A percentile compares a stretch with the other conserved stretches of the same genome.
phyloP scores from a whole-genome alignment of 2,888 invertebrate genomes.

The Heliconius aoede region DNA sequence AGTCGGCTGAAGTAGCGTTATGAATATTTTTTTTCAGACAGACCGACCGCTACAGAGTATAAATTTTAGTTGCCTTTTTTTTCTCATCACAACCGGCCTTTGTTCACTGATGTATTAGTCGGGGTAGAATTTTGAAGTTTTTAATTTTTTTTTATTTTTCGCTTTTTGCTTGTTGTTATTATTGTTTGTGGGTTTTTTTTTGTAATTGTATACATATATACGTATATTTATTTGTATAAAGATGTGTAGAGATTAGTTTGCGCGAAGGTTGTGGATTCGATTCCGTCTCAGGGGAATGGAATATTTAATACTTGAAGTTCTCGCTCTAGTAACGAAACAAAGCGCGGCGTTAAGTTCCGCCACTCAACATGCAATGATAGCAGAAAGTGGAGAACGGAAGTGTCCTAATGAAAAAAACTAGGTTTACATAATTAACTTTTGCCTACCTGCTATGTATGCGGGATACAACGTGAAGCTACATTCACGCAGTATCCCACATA shows the following conservation, averaged over 20 bases:
- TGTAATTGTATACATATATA: background rate
- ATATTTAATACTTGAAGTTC: too few relatives aligned
- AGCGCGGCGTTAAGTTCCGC: too few relatives aligned
- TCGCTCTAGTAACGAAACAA: too few relatives aligned
- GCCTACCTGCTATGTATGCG: background rate
- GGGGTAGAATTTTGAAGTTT: conserved; percentile 48
- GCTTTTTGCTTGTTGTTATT: conserved; percentile 2
- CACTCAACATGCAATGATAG: background rate
- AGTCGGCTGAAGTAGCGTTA: background rate
- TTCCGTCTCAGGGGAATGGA: too few relatives aligned
- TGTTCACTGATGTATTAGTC: conserved; percentile 56
- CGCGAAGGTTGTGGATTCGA: too few relatives aligned
- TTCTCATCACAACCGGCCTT: conserved; percentile 23
- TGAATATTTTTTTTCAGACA: conserved; percentile 15
- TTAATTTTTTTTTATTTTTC: conserved; percentile 19
- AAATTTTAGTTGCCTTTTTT: background rate
- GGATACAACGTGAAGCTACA: background rate
- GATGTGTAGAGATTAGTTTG: too few relatives aligned
- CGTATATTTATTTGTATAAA: background rate
- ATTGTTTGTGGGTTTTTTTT: background rate
- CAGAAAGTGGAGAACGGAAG: background rate
- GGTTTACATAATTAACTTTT: background rate
- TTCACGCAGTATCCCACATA: too few relatives aligned
- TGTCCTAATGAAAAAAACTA: background rate
- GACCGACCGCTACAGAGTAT: conserved; percentile 14